phyloP scores from a whole-genome alignment of 2,113 vertebrate genomes.

The Gnathonemus longibarbis region DNA sequence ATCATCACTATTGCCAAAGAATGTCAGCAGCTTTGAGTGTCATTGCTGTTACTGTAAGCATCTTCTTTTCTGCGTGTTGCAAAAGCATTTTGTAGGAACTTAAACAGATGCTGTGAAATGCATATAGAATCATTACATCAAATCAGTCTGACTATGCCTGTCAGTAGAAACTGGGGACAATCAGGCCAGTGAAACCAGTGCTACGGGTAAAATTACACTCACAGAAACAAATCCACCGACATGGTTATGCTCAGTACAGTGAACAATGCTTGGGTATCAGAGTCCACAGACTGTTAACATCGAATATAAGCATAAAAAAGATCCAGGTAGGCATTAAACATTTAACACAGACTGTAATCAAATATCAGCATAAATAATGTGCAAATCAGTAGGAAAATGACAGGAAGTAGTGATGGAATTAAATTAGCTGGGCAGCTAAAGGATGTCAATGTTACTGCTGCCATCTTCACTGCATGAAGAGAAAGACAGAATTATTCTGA shows the following conservation, averaged over 20 bases:
- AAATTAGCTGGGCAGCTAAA: background rate
- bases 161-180: background rate
- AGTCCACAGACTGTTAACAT: background rate
- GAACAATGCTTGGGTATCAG: background rate
- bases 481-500: background rate
- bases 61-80: background rate
- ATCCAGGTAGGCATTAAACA: background rate
- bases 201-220: background rate
- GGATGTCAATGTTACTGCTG: background rate
- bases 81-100: background rate
- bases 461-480: background rate
- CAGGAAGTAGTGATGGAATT: background rate
- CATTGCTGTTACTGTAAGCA: background rate
- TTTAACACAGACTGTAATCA: background rate
- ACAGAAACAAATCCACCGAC: background rate
- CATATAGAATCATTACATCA: background rate
- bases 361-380: background rate
- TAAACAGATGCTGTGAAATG: background rate
- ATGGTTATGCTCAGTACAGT: background rate
- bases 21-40: background rate
- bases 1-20: background rate
- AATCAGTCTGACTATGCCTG: background rate
- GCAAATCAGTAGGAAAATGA: background rate
- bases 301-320: background rate
- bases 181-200: background rate